Conservation (phyloP, 2,888 invertebrate species). For the Lumbricus terrestris region DNA sequence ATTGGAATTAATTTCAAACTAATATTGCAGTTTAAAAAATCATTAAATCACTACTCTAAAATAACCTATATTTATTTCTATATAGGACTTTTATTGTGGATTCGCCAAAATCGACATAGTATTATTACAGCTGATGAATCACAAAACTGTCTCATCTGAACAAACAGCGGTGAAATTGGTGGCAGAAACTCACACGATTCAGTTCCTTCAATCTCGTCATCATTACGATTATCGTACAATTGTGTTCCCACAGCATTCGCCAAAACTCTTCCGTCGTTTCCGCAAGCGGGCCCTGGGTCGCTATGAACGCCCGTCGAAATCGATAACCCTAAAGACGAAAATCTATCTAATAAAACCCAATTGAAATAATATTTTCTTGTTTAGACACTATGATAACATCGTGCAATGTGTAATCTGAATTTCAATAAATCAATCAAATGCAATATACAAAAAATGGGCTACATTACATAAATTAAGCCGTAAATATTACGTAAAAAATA, state of each 20-base stretch:
- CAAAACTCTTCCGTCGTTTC: conserved; percentile 97
- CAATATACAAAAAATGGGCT: neutral
- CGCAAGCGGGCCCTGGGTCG: conserved; percentile 90
- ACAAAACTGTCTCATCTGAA: no score
- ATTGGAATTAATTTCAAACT: neutral
- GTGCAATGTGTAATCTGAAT: no score
- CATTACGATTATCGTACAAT: conserved; percentile 96
- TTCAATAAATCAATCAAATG: neutral
- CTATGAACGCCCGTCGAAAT: conserved; percentile 87
- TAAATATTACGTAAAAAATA: neutral
- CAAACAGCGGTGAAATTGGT: neutral
- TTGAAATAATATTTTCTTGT: neutral
- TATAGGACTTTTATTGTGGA: neutral
- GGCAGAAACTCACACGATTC: neutral
- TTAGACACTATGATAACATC: neutral
- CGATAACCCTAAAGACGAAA: conserved; percentile 44
- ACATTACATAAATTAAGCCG: neutral
- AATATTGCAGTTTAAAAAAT: neutral
- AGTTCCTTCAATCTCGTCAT: conserved; percentile 19
- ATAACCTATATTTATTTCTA: neutral
- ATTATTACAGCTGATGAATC: neutral
- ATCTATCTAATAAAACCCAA: neutral
- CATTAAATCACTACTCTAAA: neutral
- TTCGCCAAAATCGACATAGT: no score
- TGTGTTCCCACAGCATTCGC: conserved; percentile 99